These are phyloP conservation scores for Lepidostoma basale DNA, from an alignment of 1,140 invertebrate species.

Conservation along the genomic window DNA sequence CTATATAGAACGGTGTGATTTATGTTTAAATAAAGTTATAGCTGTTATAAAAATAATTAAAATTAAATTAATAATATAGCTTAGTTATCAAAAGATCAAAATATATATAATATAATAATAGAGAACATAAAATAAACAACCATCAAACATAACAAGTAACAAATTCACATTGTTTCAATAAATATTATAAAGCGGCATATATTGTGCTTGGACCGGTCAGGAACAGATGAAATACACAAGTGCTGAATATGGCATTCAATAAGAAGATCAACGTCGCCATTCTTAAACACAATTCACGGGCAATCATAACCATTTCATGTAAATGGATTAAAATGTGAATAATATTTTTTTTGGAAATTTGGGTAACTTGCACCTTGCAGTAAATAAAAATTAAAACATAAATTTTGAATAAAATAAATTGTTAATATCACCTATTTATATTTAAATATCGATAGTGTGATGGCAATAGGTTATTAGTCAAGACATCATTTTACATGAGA, in stretches of 20 bases:
- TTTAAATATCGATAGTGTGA: no score
- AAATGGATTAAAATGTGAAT: neutral
- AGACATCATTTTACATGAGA: no score
- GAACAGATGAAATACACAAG: neutral
- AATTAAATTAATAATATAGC: neutral
- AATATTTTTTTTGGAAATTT: neutral
- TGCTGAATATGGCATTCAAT: neutral
- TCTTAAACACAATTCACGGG: neutral
- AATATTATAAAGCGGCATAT: neutral
- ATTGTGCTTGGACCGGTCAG: slow-evolving; percentile 1
- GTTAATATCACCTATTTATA: no score
- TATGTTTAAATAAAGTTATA: neutral
- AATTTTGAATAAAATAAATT: no score
- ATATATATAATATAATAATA: neutral
- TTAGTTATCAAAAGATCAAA: neutral
- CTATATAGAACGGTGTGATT: neutral
- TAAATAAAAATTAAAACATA: neutral
- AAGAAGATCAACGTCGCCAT: no score
- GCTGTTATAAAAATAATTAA: neutral
- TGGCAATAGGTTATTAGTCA: no score
- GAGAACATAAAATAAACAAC: slow-evolving; percentile 4
- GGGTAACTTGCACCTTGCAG: no score
- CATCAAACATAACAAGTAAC: slow-evolving; percentile 19
- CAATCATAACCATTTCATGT: neutral
- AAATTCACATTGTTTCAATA: neutral